Percentiles rank a stretch among this genome's conserved stretches.
Evolutionary conservation across 1,140 invertebrate species (phyloP).

Genomic region (Catajapyx aquilonaris): DNA sequence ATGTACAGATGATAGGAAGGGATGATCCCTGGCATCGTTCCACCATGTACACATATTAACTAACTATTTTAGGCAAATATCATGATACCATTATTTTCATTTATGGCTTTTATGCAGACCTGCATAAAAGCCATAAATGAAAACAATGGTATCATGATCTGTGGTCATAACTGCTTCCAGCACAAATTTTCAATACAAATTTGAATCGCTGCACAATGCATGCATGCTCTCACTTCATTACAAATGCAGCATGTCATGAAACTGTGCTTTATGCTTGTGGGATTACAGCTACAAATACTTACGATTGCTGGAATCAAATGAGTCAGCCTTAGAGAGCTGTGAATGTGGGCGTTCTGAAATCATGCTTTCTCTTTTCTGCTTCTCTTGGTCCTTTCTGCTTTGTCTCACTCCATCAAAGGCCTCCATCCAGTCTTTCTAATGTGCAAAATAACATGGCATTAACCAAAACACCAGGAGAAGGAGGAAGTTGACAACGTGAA

Average conservation of each 20-base stretch:
- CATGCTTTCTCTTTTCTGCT: constrained; percentile 25
- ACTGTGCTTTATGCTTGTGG: not conserved
- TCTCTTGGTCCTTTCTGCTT: constrained; percentile 45
- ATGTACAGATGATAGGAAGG: too few species aligned
- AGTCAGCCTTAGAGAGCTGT: constrained; percentile 23
- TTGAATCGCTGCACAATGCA: constrained; percentile 2
- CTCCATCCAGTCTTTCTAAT: constrained; percentile 80
- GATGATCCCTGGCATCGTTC: too few species aligned
- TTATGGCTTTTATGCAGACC: too few species aligned
- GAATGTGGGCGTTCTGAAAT: constrained; percentile 21
- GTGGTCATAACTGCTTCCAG: too few species aligned
- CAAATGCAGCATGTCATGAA: not conserved
- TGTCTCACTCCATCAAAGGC: constrained; percentile 83
- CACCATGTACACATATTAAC: too few species aligned
- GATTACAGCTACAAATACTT: constrained; percentile 9
- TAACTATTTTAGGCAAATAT: too few species aligned
- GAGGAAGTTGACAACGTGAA: constrained; percentile 6
- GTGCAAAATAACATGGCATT: constrained; percentile 12
- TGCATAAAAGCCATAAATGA: too few species aligned
- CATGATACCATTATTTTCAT: too few species aligned
- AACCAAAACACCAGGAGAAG: not conserved
- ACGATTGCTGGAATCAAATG: constrained; percentile 23
- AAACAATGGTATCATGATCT: too few species aligned
- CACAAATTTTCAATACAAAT: not conserved
- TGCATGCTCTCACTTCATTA: not conserved